Evolutionary conservation across 2,888 invertebrate species (phyloP).

Genomic region (Drosophila nr. perissopoda): DNA sequence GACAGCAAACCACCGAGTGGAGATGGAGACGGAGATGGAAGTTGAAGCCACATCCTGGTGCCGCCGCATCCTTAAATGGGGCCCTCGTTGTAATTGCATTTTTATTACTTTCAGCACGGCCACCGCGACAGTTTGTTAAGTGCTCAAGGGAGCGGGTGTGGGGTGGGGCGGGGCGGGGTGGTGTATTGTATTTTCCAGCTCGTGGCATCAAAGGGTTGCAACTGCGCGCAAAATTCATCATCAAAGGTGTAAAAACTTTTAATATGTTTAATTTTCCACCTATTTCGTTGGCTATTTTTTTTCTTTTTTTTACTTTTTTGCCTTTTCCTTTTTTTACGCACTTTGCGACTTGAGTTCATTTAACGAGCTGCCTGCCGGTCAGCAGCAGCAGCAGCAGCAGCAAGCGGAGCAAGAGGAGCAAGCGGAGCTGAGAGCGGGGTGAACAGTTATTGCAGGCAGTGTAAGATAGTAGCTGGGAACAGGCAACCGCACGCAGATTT

Average conservation of each 20-base stretch:
- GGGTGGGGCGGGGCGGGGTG: background rate
- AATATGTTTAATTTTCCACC: slow-evolving; percentile 82
- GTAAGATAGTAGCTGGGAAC: slow-evolving; percentile 16
- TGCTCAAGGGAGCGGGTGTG: slow-evolving; percentile 18
- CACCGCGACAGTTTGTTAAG: slow-evolving; percentile 78
- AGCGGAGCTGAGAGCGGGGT: background rate
- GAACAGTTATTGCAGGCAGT: background rate
- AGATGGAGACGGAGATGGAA: background rate
- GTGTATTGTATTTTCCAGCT: background rate
- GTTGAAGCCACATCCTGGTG: slow-evolving; percentile 3
- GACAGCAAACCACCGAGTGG: slow-evolving; percentile 19
- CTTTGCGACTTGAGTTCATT: slow-evolving; percentile 42
- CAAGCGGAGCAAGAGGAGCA: no score
- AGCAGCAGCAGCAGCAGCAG: background rate
- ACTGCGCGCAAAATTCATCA: slow-evolving; percentile 73
- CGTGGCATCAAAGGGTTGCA: slow-evolving; percentile 58
- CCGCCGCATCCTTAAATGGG: slow-evolving; percentile 37
- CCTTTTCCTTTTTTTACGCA: background rate
- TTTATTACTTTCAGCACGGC: slow-evolving; percentile 72
- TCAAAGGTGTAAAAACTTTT: slow-evolving; percentile 83
- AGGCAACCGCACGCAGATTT: slow-evolving; percentile 57
- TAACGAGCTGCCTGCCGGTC: slow-evolving; percentile 44
- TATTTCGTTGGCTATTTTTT: slow-evolving; percentile 44
- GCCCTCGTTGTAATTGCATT: slow-evolving; percentile 76
- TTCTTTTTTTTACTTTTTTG: background rate